Conservation (phyloP, 2,113 vertebrate species). For the Ceyx melanurus region DNA sequence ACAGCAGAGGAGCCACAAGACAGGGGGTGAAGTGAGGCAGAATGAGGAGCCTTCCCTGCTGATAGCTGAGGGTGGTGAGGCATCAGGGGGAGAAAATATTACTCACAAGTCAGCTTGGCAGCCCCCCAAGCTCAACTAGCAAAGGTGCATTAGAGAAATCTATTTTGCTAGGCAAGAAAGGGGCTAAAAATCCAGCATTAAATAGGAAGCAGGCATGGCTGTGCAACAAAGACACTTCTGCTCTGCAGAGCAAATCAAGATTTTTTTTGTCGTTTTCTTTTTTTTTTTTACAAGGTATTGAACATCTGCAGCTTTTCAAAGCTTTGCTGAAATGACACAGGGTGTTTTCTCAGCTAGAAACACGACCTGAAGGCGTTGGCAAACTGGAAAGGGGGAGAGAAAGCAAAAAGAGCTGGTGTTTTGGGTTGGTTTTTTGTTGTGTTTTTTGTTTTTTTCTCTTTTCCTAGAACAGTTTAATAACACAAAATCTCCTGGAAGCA, state of each 20-base stretch:
- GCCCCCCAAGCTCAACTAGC: conserved; percentile 3
- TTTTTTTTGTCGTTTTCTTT: too few species aligned
- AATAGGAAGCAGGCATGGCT: not conserved
- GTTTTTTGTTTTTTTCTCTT: not conserved
- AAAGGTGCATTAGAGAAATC: not conserved
- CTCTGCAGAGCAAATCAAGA: not conserved
- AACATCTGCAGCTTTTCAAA: not conserved
- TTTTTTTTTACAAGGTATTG: not conserved
- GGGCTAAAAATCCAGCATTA: not conserved
- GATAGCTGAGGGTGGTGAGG: conserved; percentile 38
- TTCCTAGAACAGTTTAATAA: conserved; percentile 27
- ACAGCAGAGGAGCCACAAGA: conserved; percentile 17
- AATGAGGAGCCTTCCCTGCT: not conserved
- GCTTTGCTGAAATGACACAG: not conserved
- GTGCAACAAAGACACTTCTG: not conserved
- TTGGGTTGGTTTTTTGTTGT: not conserved
- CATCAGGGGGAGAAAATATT: conserved; percentile 60
- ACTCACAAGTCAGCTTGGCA: conserved; percentile 54
- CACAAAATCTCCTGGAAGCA: conserved; percentile 46
- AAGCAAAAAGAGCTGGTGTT: not conserved
- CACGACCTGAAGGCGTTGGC: not conserved
- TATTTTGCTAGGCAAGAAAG: conserved; percentile 28
- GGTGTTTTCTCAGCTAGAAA: not conserved
- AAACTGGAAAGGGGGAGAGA: not conserved
- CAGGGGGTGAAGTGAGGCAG: conserved; percentile 11